A percentile compares a stretch with the other conserved stretches of the same genome.
phyloP scores from a whole-genome alignment of 2,888 invertebrate genomes.

The Acleris holmiana region DNA sequence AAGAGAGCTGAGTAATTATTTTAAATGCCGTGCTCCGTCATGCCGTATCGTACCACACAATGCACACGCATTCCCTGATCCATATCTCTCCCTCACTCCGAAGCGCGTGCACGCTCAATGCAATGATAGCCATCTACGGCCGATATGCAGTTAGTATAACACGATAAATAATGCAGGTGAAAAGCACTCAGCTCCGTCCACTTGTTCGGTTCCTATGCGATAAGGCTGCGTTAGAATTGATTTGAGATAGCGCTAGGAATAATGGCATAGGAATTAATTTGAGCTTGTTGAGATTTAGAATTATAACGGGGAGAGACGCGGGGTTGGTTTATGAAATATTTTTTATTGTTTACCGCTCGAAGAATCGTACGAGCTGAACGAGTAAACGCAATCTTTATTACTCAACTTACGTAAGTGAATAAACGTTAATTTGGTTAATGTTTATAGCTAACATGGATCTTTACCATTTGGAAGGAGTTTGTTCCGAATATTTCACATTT shows the following conservation, averaged over 20 bases:
- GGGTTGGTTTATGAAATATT: no score
- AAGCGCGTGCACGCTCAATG: slow-evolving; percentile 76
- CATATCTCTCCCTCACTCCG: slow-evolving; percentile 67
- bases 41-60: slow-evolving; percentile 47
- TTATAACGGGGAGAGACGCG: background rate
- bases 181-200: slow-evolving; percentile 60
- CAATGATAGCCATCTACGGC: slow-evolving; percentile 76
- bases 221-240: slow-evolving; percentile 64
- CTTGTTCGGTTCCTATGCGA: slow-evolving; percentile 53
- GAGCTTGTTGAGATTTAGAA: slow-evolving; percentile 8
- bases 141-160: slow-evolving; percentile 80
- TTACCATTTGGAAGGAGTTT: no score
- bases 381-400: no score
- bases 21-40: no score
- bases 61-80: slow-evolving; percentile 57
- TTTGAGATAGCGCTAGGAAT: slow-evolving; percentile 52
- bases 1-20: no score
- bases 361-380: no score
- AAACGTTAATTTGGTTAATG: no score
- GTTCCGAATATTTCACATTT: no score
- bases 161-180: slow-evolving; percentile 80
- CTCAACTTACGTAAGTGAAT: no score
- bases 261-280: slow-evolving; percentile 30
- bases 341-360: no score
- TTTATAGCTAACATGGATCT: no score